phyloP scores from a whole-genome alignment of 2,113 vertebrate genomes.

The Muntiacus reevesi region DNA sequence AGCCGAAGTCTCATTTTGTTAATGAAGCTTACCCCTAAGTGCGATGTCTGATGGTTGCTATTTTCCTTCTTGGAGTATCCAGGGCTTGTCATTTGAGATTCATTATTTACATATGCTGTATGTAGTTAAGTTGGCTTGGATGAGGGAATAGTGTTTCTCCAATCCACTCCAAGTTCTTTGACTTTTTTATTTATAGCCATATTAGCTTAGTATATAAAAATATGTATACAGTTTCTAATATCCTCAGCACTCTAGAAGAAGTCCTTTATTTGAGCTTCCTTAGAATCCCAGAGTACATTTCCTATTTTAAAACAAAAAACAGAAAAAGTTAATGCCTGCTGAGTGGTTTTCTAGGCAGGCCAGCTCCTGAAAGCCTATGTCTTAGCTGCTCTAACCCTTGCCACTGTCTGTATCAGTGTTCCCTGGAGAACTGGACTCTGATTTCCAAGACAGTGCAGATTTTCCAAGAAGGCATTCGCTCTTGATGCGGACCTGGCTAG shows the following conservation, averaged over 20 bases:
- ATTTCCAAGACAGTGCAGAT: not conserved
- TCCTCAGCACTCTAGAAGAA: not conserved
- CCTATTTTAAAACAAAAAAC: not conserved
- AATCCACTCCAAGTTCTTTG: not conserved
- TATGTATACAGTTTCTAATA: not conserved
- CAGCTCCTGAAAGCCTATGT: not conserved
- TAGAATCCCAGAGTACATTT: not conserved
- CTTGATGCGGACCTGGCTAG: not conserved
- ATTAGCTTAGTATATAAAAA: not conserved
- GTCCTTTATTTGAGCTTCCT: not conserved
- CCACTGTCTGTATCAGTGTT: not conserved
- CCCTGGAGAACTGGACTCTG: not conserved
- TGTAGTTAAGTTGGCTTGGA: not conserved
- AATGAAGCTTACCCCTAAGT: not conserved
- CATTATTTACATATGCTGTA: not conserved
- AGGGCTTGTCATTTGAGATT: not conserved
- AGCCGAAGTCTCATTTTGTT: not conserved
- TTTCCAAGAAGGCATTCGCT: not conserved
- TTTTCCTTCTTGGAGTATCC: not conserved
- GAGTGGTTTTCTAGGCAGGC: not conserved
- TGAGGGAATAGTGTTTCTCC: not conserved
- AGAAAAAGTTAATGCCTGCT: not conserved
- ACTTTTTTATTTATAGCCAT: not conserved
- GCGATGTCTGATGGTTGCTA: accelerated
- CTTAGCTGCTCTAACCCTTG: not conserved